Evolutionary conservation across 35 echinoderm and acorn worm genomes (phyloP).

Genomic region (Hemicentrotus pulcherrimus): DNA sequence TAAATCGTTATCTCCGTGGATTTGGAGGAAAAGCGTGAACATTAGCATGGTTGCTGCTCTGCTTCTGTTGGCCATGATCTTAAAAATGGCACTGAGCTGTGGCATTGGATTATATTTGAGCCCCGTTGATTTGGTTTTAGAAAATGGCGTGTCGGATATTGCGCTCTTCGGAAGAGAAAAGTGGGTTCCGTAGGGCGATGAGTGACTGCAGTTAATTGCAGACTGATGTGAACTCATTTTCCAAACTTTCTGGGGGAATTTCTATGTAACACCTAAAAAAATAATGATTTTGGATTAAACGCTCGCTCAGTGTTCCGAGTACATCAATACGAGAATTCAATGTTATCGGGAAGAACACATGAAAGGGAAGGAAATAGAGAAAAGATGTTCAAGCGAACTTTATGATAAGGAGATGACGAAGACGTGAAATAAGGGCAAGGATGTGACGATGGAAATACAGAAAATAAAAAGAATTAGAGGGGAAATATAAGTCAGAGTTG

Average conservation of each 20-base stretch:
- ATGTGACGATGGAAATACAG: not conserved
- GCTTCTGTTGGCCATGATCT: not conserved
- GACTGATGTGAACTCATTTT: not conserved
- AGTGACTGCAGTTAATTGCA: not conserved
- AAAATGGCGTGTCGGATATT: not conserved
- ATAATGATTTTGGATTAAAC: not conserved
- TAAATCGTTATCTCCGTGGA: conserved; percentile 17
- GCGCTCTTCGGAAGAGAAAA: conserved; percentile 8
- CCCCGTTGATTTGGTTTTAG: not conserved
- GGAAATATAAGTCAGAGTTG: not conserved
- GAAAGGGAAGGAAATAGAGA: not conserved
- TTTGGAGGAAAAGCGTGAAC: conserved; percentile 1
- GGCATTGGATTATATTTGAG: not conserved
- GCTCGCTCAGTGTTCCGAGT: not conserved
- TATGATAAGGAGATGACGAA: not conserved
- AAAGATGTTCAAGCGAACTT: not conserved
- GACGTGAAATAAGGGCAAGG: not conserved
- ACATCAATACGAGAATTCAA: not conserved
- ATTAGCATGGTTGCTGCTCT: not conserved
- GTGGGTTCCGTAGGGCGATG: not conserved
- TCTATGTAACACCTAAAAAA: not conserved
- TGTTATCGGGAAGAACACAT: not conserved
- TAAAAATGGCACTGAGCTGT: not conserved
- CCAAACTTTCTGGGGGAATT: not conserved
- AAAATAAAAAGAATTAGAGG: not conserved